Evolutionary conservation across 53 echinoderm and acorn worm species (phyloP), one percentile per base, ranked within the genome.

Genomic region (Actinopyga echinites): DNA sequence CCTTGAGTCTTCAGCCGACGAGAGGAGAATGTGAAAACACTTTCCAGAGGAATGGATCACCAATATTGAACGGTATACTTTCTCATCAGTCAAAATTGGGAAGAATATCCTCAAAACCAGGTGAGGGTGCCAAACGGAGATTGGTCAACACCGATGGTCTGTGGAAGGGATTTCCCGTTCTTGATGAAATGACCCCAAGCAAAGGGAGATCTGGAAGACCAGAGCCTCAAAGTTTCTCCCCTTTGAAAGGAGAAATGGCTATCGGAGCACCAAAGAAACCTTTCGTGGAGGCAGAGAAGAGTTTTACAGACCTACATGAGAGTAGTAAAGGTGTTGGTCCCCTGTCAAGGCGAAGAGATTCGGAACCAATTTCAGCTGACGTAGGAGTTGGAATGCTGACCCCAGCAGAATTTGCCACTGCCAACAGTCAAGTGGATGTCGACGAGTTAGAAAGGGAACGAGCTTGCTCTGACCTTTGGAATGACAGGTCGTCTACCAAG

Each of bases 321-420:
- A 23, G 62, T 26, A 55, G 11, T 2, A 38, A 37, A 37, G 61
- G 12, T 37, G 60, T 36, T 62, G 81, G 81, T 20, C 81, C 81
- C 12, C 81, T 80, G 1, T 59, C 81, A 12, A 59, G 62, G 42
- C 60, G 40, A n/a, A 36, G 40, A 61, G 81, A 80, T 38, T 57
- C 81, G 21, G 95, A 90, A 56, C 92, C 92, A 26, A 63, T 79
- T 9, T 89, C 92, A 40, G 92, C 87, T 34, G 95, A 91, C 37
- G 82, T 91, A 20, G 95, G 91, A 54, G 87, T 86, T 31, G 95
- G 91, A 68, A 95, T 95, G 95, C 89, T 91, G 30, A 85, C 89
- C 20, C 95, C 95, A 9, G 83, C 67, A 22, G 95, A 95, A 75
- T 88, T 91, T 84, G 95, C 95, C 28, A 83, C 69, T 36, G 83